Evolutionary conservation across 2,797 vertebrate species (phyloP).

Genomic region (Danio tinwini): DNA sequence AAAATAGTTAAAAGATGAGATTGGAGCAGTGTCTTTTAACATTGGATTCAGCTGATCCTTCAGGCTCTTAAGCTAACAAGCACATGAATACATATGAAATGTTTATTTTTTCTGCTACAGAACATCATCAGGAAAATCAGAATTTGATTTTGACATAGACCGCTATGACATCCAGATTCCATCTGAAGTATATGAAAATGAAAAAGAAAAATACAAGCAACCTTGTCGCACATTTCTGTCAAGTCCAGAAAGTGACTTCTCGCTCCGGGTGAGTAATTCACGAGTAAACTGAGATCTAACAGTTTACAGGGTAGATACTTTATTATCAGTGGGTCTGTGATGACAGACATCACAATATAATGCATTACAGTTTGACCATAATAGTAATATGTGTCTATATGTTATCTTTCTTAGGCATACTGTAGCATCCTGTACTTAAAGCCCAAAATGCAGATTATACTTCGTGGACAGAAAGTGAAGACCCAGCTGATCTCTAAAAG

Average conservation of each 20-base stretch:
- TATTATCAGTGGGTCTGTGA: neutral
- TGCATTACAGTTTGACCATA: neutral
- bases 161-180: conserved; percentile 92
- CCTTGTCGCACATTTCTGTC: conserved; percentile 74
- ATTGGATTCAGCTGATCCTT: neutral
- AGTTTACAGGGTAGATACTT: neutral
- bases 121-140: conserved; percentile 72
- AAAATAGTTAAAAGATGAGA: neutral
- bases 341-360: neutral
- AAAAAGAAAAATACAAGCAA: conserved; percentile 72
- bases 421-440: conserved; percentile 95
- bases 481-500: conserved; percentile 92
- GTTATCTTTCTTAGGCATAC: conserved; percentile 81
- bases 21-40: neutral
- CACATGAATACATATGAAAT: neutral
- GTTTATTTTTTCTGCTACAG: conserved; percentile 57
- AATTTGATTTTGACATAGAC: conserved; percentile 90
- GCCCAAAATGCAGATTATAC: conserved; percentile 92
- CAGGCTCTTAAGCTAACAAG: neutral
- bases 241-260: conserved; percentile 85
- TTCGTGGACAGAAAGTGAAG: conserved; percentile 92
- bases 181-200: conserved; percentile 78
- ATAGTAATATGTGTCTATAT: conserved; percentile 22
- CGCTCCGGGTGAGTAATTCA: conserved; percentile 80
- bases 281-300: neutral